phyloP scores from a whole-genome alignment of 2,888 invertebrate species.

The Conistra vaccinii region DNA sequence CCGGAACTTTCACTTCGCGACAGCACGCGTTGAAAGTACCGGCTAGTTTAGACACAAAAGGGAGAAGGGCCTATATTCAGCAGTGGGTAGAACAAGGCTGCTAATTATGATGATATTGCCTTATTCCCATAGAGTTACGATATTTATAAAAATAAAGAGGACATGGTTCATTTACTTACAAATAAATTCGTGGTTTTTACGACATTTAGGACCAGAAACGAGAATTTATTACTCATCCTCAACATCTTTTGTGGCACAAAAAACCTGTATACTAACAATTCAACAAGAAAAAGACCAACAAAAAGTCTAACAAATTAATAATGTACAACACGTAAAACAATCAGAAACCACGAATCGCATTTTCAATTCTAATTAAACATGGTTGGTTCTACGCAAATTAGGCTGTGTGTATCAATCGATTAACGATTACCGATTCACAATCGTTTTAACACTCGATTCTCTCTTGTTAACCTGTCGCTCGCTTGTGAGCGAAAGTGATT shows the following conservation, averaged over 20 bases:
- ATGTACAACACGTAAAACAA: constrained; percentile 34
- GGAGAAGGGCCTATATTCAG: no score
- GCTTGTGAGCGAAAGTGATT: constrained; percentile 55
- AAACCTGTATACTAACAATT: neutral
- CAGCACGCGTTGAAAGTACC: no score
- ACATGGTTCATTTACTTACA: neutral
- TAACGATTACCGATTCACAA: constrained; percentile 66
- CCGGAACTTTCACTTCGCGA: no score
- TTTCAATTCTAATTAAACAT: constrained; percentile 61
- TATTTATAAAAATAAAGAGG: neutral
- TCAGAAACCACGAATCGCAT: constrained; percentile 46
- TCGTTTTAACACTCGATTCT: constrained; percentile 70
- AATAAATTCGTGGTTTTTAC: neutral
- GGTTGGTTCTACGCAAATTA: constrained; percentile 65
- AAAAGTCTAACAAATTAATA: constrained; percentile 27
- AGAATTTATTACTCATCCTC: neutral
- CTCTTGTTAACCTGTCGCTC: constrained; percentile 62
- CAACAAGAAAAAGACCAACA: constrained; percentile 1
- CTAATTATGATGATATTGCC: no score
- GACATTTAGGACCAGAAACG: neutral
- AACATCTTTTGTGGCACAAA: neutral
- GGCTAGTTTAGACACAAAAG: no score
- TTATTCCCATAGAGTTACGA: no score
- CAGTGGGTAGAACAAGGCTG: no score
- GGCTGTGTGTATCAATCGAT: constrained; percentile 63